A percentile compares a stretch with the other conserved stretches of the same genome.
phyloP scores from a whole-genome alignment of 2,113 vertebrate genomes.

The Dasyornis broadbenti region DNA sequence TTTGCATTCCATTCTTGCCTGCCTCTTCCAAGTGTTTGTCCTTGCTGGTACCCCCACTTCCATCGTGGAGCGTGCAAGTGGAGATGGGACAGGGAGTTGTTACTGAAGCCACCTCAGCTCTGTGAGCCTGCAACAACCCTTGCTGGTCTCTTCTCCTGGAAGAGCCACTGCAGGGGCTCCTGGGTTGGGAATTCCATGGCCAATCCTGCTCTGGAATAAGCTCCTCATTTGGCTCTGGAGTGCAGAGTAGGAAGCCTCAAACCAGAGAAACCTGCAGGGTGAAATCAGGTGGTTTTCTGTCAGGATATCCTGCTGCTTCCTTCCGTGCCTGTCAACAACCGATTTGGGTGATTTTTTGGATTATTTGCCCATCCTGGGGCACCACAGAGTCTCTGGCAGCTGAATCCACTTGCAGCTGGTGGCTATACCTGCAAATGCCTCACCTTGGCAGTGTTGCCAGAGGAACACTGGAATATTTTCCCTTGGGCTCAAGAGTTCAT shows the following conservation, averaged over 20 bases:
- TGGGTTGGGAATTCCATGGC: accelerated
- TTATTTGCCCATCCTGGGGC: background rate
- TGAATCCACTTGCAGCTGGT: background rate
- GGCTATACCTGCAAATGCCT: background rate
- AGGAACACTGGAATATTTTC: background rate
- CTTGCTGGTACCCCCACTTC: background rate
- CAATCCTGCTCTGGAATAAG: background rate
- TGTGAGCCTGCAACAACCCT: background rate
- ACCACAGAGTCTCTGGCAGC: background rate
- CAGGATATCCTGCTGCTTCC: background rate
- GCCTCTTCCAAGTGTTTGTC: background rate
- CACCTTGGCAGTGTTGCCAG: background rate
- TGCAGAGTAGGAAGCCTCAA: background rate
- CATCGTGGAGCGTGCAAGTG: background rate
- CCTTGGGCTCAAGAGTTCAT: background rate
- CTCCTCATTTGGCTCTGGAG: background rate
- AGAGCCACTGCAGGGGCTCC: background rate
- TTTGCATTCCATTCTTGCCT: background rate
- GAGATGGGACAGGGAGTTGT: background rate
- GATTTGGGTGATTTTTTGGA: background rate
- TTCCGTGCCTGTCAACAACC: background rate
- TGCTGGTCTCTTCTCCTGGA: background rate
- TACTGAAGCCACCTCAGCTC: accelerated
- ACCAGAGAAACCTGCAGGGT: background rate
- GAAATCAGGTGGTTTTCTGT: background rate